A percentile compares a stretch with the other conserved stretches of the same genome.
phyloP scores from a whole-genome alignment of 2,113 vertebrate genomes.

The Semicossyphus pulcher region DNA sequence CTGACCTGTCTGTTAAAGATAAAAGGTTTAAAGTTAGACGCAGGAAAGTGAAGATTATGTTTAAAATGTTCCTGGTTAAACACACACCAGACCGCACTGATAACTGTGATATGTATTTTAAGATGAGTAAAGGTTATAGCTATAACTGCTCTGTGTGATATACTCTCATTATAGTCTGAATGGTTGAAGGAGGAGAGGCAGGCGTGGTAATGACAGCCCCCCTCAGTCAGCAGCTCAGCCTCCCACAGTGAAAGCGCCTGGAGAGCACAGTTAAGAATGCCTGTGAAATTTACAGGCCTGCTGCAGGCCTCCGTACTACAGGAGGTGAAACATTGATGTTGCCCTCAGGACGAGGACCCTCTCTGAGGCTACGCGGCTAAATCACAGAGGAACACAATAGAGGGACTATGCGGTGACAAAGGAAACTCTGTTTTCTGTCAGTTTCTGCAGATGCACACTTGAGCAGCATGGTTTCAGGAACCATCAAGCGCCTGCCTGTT shows the following conservation, averaged over 20 bases:
- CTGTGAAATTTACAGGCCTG: constrained; percentile 71
- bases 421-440: constrained; percentile 68
- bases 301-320: constrained; percentile 59
- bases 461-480: constrained; percentile 42
- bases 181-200: constrained; percentile 51
- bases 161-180: constrained; percentile 39
- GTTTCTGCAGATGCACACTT: constrained; percentile 53
- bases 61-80: constrained; percentile 37
- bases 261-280: constrained; percentile 60
- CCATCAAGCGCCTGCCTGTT: constrained; percentile 44
- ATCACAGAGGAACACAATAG: constrained; percentile 68
- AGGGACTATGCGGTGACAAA: constrained; percentile 72
- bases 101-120: constrained; percentile 29
- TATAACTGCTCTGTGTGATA: constrained; percentile 20
- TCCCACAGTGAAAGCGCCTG: constrained; percentile 71
- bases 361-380: constrained; percentile 29
- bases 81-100: constrained; percentile 1
- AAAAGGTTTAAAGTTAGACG: not conserved
- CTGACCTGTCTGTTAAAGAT: constrained; percentile 33
- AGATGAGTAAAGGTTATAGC: constrained; percentile 24
- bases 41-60: constrained; percentile 16
- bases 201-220: constrained; percentile 56
- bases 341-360: constrained; percentile 70
- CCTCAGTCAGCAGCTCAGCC: constrained; percentile 59
- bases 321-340: constrained; percentile 52